Base-by-base conservation (phyloP, 2,888 invertebrate species). In the Julus scanicus region DNA sequence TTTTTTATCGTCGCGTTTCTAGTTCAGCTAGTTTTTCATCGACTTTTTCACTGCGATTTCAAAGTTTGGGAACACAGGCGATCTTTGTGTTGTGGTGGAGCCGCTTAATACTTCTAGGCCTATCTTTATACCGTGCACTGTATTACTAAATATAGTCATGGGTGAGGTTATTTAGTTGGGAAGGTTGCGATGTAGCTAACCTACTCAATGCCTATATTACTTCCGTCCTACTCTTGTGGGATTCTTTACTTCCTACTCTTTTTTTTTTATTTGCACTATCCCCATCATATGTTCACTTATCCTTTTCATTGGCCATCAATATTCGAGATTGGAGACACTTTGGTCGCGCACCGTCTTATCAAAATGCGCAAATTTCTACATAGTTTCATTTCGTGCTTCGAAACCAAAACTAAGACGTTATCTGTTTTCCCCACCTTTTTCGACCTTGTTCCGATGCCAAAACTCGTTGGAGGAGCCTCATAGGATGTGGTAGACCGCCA, bases 91-190 rank as follows among this genome's bases (percentile, higher is more conserved):
- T 71, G 71, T 71, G 71, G 71, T 29, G 71, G 71, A 71, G 71
- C 71, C 71, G 71, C 71, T 71, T 71, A 29, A 71, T 71, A 29
- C 71, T 53, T 15, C 4, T 53, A 29, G 20, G 63, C 11, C 71
- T 71, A 11, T 71, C 71, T 29, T 29, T 29, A 29, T n/a, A 29
- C 71, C 63, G 63, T 63, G 20, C 63, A 63, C 63, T 63, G 63
- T 71, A 71, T 71, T 71, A 71, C 71, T 71, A 71, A 71, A 71
- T 71, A 71, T 71, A 71, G 71, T 29, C 71, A 71, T 71, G 71
- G 71, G 71, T 71, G 71, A 71, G 71, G 71, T 71, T 71, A 71
- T 71, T 71, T 71, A 71, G 71, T 20, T n/a, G 71, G 71, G 71
- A 71, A 71, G 71, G 71, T 71, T 71, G 71, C 71, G 2, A 8